phyloP scores from a whole-genome alignment of 1,140 invertebrate species.

The Atta texana region DNA sequence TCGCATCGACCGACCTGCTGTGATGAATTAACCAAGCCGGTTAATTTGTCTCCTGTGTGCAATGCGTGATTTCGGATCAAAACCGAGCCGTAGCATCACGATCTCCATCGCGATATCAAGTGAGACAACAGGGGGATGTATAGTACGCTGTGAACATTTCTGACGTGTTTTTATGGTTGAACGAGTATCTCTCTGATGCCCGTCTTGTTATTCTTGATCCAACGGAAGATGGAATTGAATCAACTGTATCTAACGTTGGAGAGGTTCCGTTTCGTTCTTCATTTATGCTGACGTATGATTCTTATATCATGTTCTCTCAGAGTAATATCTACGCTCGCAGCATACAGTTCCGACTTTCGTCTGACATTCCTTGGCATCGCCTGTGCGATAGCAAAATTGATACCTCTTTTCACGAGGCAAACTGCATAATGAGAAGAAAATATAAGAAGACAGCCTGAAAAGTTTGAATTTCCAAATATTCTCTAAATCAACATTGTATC shows the following conservation, averaged over 20 bases:
- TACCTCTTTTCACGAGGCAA: no score
- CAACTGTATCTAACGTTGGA: neutral
- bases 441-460: neutral
- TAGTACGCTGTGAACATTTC: neutral
- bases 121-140: neutral
- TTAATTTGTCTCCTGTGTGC: conserved; percentile 67
- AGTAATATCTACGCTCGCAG: neutral
- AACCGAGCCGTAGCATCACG: neutral
- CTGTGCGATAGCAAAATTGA: neutral
- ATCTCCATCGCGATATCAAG: neutral
- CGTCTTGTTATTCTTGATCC: neutral
- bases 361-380: neutral
- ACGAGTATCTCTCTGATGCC: neutral
- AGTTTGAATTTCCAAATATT: neutral
- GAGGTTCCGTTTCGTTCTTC: neutral
- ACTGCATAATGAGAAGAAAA: neutral
- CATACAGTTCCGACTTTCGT: neutral
- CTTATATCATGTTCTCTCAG: neutral
- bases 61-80: conserved; percentile 18
- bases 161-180: neutral
- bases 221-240: conserved; percentile 3
- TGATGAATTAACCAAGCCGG: conserved; percentile 16
- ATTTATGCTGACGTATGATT: conserved; percentile 40
- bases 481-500: neutral
- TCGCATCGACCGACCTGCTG: conserved; percentile 76